These are phyloP conservation scores for Macrophya alboannulata DNA, from an alignment of 2,888 invertebrate species.

Conservation along the genomic window DNA sequence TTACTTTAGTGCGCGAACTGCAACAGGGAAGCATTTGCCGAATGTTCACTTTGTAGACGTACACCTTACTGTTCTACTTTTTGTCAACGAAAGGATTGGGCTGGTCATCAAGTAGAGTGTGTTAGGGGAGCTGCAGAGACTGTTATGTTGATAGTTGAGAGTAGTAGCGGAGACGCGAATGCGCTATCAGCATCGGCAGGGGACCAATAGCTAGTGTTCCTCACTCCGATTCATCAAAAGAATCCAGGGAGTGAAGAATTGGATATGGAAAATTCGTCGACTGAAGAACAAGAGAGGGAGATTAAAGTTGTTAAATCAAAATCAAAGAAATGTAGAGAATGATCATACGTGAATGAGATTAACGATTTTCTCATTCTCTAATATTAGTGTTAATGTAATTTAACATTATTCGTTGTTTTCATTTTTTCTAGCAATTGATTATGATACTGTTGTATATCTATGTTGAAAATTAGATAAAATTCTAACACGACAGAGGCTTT, in stretches of 20 bases:
- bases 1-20: constrained; percentile 91
- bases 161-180: constrained; percentile 78
- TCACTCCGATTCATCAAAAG: constrained; percentile 69
- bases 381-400: neutral
- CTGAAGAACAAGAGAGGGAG: constrained; percentile 62
- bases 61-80: constrained; percentile 95
- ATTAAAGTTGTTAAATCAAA: constrained; percentile 60
- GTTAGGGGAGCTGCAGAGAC: constrained; percentile 89
- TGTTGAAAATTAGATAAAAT: constrained; percentile 24
- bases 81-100: constrained; percentile 96
- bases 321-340: constrained; percentile 61
- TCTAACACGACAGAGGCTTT: neutral
- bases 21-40: constrained; percentile 92
- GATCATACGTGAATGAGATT: neutral
- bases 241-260: constrained; percentile 56
- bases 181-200: constrained; percentile 70
- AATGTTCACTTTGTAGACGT: constrained; percentile 92
- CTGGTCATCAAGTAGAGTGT: constrained; percentile 92
- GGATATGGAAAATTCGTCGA: constrained; percentile 54
- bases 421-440: neutral
- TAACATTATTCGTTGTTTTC: neutral
- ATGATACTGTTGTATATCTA: neutral
- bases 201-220: constrained; percentile 77
- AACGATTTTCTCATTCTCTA: constrained; percentile 22
- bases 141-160: constrained; percentile 93